Evolutionary conservation across 2,888 invertebrate species (phyloP).

Genomic region (Meiosimyza platycephala): DNA sequence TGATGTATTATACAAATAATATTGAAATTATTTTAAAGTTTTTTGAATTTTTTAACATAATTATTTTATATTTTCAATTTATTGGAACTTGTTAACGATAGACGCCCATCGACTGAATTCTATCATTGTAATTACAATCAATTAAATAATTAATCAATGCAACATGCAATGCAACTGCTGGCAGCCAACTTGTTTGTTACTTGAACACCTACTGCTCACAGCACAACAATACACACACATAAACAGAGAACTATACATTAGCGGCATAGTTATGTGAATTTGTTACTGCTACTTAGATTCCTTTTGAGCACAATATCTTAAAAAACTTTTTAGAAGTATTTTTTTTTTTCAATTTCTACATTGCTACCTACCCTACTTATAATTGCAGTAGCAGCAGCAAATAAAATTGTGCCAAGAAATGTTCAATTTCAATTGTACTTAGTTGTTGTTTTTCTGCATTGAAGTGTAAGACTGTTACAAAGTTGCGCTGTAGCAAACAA

Average conservation of each 20-base stretch:
- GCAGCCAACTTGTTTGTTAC: not conserved
- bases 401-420: slow-evolving; percentile 7
- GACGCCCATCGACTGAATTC: too few relatives aligned
- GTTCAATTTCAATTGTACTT: slow-evolving; percentile 7
- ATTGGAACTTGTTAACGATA: too few relatives aligned
- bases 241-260: not conserved
- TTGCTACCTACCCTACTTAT: not conserved
- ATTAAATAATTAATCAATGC: slow-evolving; percentile 25
- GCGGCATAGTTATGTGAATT: not conserved
- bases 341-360: not conserved
- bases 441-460: too few relatives aligned
- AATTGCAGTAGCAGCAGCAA: not conserved
- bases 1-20: too few relatives aligned
- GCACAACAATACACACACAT: not conserved
- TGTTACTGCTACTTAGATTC: not conserved
- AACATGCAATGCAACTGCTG: not conserved
- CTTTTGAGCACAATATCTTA: not conserved
- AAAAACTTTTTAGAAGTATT: not conserved
- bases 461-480: not conserved
- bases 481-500: not conserved
- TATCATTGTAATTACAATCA: slow-evolving; percentile 7
- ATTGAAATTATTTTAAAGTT: too few relatives aligned
- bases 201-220: slow-evolving; percentile 9
- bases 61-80: too few relatives aligned
- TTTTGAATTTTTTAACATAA: too few relatives aligned